Base-by-base conservation (phyloP, 2,797 vertebrate species). In the Spinus pinus region DNA sequence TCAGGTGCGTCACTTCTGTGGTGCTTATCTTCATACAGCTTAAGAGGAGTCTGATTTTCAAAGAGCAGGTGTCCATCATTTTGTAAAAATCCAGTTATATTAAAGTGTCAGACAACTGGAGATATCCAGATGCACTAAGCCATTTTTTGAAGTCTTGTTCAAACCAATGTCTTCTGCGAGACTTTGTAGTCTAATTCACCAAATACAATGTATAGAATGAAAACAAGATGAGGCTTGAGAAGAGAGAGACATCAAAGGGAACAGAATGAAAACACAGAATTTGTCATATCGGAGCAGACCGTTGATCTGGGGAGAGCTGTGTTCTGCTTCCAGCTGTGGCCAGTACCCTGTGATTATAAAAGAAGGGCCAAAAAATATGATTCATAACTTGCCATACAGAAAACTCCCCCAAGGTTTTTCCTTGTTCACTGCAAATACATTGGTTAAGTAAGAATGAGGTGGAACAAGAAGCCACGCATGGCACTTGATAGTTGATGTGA, bases 221-320 rank as follows among this genome's bases (percentile, higher is more conserved):
- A 96, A 97, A 94, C 94, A 97, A 97, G 94, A 88, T 95, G 95
- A 91, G 93, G 72, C 91, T 94, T 91, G 91, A 94, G 89, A 77
- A 93, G 61, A 86, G 73, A 85, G 69, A 87, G 46, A 96, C 81
- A 95, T 96, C 96, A 97, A 97, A 97, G 95, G 39, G 47, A 96
- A 78, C 56, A 67, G 88, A 96, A 92, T 71, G 60, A 94, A 96
- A 97, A 91, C 86, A 94, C 51, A 78, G 87, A 96, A 91, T 96
- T 95, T 97, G 94, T 94, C 57, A n/a, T 87, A 96, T 94, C 79
- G 80, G 85, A 95, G 91, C 94, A 95, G 70, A 88, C 75, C 27
- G 42, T 58, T 95, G 87, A 95, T 96, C 88, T 81, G 66, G 93
- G 88, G 64, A 94, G 80, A 62, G 75, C 81, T 89, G 58, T 88